phyloP scores from a whole-genome alignment of 2,888 invertebrate species.

The Agonopterix heracliana region DNA sequence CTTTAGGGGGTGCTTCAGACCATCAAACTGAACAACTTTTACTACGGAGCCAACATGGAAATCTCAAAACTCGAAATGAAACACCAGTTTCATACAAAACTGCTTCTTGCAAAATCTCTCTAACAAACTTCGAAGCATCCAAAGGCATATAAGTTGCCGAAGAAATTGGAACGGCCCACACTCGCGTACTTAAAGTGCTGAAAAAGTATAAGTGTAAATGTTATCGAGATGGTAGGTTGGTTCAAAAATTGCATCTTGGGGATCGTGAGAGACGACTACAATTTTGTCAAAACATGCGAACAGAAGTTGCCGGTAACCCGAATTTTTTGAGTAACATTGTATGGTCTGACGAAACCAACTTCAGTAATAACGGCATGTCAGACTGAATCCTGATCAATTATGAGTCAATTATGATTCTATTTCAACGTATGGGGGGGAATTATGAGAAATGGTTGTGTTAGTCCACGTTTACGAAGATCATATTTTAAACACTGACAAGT shows the following conservation, averaged over 20 bases:
- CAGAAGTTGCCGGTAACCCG: too few species aligned
- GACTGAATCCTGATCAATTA: constrained; percentile 7
- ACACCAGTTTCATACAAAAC: too few species aligned
- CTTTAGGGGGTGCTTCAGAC: too few species aligned
- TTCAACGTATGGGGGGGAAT: constrained; percentile 9
- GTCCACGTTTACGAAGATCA: constrained; percentile 8
- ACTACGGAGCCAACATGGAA: too few species aligned
- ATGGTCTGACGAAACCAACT: constrained; percentile 1
- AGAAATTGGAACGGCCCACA: background rate
- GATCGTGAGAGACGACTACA: too few species aligned
- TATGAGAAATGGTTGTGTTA: constrained; percentile 7
- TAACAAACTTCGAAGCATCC: background rate
- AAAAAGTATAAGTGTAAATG: constrained; percentile 12
- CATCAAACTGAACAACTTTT: too few species aligned
- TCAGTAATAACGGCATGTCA: background rate
- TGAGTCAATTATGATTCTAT: constrained; percentile 9
- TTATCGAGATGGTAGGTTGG: constrained; percentile 4
- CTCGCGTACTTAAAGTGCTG: constrained; percentile 2
- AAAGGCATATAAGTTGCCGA: background rate
- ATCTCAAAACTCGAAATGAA: too few species aligned
- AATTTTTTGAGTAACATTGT: constrained; percentile 7
- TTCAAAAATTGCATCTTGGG: too few species aligned
- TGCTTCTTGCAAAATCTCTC: too few species aligned
- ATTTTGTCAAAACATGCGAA: too few species aligned
- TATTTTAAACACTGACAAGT: constrained; percentile 8